These are phyloP conservation scores for Rosalia funebris DNA, from an alignment of 2,888 invertebrate species.

Conservation along the genomic window DNA sequence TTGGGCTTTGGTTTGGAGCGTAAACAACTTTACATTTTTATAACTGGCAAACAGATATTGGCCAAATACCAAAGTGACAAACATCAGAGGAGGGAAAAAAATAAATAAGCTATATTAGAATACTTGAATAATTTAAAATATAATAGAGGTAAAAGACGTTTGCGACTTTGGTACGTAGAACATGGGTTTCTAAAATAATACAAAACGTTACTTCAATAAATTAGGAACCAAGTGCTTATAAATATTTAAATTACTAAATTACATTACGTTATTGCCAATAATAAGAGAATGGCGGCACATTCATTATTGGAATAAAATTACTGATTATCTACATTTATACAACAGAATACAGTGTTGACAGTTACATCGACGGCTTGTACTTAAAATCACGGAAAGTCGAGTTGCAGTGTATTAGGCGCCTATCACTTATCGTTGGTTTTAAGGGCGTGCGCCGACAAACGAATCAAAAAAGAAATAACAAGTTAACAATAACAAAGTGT, in stretches of 20 bases:
- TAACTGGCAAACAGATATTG: conserved; percentile 56
- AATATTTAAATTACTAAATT: conserved; percentile 61
- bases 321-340: conserved; percentile 62
- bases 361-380: conserved; percentile 27
- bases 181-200: conserved; percentile 58
- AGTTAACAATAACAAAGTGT: conserved; percentile 57
- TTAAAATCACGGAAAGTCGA: conserved; percentile 33
- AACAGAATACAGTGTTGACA: conserved; percentile 46
- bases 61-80: conserved; percentile 58
- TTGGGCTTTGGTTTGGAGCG: conserved; percentile 60
- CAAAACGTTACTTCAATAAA: conserved; percentile 60
- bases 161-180: conserved; percentile 57
- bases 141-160: conserved; percentile 53
- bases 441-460: conserved; percentile 20
- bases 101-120: conserved; percentile 50
- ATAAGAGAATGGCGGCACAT: conserved; percentile 52
- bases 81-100: conserved; percentile 47
- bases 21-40: conserved; percentile 50
- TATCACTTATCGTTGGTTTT: conserved; percentile 7
- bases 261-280: conserved; percentile 58
- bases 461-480: conserved; percentile 45
- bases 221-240: conserved; percentile 65
- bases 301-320: conserved; percentile 59
- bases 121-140: conserved; percentile 55
- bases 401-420: conserved; percentile 7